Conservation (phyloP, 1,140 invertebrate species). For the Drosophila repletoides region DNA sequence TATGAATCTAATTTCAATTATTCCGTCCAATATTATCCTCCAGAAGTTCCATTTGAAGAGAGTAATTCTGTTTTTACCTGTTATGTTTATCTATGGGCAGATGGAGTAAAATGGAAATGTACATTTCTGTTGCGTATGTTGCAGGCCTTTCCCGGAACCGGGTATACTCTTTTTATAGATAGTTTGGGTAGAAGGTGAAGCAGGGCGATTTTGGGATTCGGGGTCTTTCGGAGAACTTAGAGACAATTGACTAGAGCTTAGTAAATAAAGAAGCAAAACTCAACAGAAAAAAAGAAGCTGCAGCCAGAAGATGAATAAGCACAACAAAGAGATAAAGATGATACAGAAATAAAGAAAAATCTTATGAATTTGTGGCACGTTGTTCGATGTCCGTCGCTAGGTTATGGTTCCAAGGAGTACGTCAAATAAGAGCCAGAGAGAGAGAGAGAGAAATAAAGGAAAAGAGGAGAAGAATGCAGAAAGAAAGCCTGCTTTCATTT, state of each 20-base stretch:
- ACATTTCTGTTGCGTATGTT: no score
- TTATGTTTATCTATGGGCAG: no score
- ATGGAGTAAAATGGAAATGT: no score
- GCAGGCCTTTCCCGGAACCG: no score
- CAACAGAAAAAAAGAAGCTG: not conserved
- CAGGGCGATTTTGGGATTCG: no score
- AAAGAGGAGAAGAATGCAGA: not conserved
- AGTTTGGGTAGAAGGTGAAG: not conserved
- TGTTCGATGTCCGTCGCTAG: constrained; percentile 8
- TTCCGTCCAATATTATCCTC: no score
- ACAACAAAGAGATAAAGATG: not conserved
- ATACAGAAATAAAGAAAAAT: not conserved
- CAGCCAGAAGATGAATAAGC: not conserved
- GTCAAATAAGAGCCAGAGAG: constrained; percentile 8
- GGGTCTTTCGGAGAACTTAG: no score
- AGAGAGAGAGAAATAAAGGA: not conserved
- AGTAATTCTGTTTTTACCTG: no score
- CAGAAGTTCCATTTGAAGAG: no score
- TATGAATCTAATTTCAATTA: no score
- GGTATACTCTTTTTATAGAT: no score
- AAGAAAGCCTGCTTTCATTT: not conserved
- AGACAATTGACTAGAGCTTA: constrained; percentile 49
- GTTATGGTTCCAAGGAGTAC: constrained; percentile 31
- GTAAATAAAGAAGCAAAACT: constrained; percentile 34
- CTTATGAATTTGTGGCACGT: constrained; percentile 44